phyloP scores from a whole-genome alignment of 2,888 invertebrate genomes.

The Eristalis tenax region DNA sequence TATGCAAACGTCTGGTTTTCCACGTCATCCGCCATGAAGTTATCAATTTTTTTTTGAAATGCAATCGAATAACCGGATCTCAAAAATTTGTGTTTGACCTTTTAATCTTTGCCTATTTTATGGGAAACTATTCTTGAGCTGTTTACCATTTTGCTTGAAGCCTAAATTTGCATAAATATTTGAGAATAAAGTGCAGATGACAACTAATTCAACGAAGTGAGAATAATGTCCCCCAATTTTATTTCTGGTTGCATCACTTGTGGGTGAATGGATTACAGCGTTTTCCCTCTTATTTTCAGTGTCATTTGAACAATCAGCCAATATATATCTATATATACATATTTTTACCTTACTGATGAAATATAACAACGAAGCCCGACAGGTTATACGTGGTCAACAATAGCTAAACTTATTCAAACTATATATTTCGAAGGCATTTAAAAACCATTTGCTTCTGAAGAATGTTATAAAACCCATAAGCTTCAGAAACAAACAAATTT shows the following conservation, averaged over 20 bases:
- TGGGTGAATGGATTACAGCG: too few species aligned
- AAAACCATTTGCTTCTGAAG: background rate
- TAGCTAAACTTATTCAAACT: background rate
- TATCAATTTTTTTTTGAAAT: background rate
- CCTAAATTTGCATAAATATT: background rate
- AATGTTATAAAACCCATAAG: background rate
- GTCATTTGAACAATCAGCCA: too few species aligned
- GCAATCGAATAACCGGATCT: background rate
- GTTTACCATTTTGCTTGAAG: background rate
- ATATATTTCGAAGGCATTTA: background rate
- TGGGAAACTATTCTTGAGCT: background rate
- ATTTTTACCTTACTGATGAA: background rate
- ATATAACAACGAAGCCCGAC: background rate
- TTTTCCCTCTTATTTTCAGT: too few species aligned
- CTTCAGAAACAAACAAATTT: background rate
- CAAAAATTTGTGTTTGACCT: background rate
- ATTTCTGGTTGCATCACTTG: too few species aligned
- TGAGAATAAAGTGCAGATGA: too few species aligned
- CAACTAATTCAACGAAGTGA: too few species aligned
- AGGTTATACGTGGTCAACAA: background rate
- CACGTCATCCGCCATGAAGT: background rate
- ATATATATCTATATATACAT: too few species aligned
- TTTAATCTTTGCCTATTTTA: background rate
- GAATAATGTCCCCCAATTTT: too few species aligned
- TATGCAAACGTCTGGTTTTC: too few species aligned